Percentiles rank a stretch among this genome's conserved stretches.
These are phyloP conservation scores for Apogon talboti DNA, from an alignment of 2,797 vertebrate species.

Conservation along the genomic window DNA sequence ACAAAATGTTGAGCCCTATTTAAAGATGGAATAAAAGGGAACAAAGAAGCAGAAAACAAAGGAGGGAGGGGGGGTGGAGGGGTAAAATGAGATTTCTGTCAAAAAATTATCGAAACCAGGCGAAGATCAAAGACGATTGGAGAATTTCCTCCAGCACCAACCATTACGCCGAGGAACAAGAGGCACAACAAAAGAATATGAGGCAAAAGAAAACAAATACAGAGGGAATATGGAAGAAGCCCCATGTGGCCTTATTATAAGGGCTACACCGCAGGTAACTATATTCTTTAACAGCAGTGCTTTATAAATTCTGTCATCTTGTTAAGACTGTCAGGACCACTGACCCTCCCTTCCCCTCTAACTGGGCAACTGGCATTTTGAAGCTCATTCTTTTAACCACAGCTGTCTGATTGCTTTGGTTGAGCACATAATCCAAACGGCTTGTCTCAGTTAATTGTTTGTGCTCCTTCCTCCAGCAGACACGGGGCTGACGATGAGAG, in stretches of 20 bases:
- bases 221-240: conserved; percentile 84
- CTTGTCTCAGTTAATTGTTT: conserved; percentile 84
- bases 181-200: conserved; percentile 84
- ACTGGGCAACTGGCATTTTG: conserved; percentile 80
- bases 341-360: conserved; percentile 88
- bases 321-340: conserved; percentile 89
- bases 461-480: conserved; percentile 75
- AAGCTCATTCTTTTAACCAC: conserved; percentile 75
- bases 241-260: conserved; percentile 93
- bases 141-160: conserved; percentile 79
- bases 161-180: conserved; percentile 80
- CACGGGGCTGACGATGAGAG: conserved; percentile 64
- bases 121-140: conserved; percentile 78
- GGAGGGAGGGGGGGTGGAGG: conserved; percentile 19
- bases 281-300: conserved; percentile 83
- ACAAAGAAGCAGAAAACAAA: conserved; percentile 67
- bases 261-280: conserved; percentile 89
- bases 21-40: conserved; percentile 65
- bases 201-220: conserved; percentile 85
- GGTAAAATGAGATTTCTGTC: conserved; percentile 75
- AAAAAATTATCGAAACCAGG: conserved; percentile 82
- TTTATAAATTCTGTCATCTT: conserved; percentile 94
- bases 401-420: conserved; percentile 77
- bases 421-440: conserved; percentile 78
- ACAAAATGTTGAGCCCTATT: conserved; percentile 74